phyloP scores from a whole-genome alignment of 2,113 vertebrate species.

The Spea multiplicata region DNA sequence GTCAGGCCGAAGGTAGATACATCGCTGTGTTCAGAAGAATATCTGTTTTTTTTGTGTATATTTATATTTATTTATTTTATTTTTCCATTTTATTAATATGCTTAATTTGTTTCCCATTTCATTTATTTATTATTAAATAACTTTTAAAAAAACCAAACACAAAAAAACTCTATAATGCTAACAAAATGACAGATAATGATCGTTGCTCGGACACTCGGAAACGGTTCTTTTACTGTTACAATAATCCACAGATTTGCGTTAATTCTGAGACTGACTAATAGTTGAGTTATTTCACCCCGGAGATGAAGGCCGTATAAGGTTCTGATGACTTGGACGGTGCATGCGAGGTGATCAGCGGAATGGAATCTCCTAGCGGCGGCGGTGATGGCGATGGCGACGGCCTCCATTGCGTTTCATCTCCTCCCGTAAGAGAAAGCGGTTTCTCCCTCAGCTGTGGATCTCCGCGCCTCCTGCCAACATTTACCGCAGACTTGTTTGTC shows the following conservation, averaged over 20 bases:
- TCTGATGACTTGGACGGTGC: neutral
- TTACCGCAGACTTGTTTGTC: conserved; percentile 22
- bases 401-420: neutral
- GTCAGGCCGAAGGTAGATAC: no score
- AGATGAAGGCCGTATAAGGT: conserved; percentile 22
- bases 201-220: neutral
- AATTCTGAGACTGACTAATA: conserved; percentile 11
- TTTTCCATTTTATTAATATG: no score
- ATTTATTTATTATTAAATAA: no score
- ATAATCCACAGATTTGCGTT: neutral
- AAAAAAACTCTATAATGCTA: no score
- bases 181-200: no score
- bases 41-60: no score
- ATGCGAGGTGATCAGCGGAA: conserved; percentile 12
- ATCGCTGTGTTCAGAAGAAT: no score
- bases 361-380: neutral
- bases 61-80: no score
- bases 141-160: no score
- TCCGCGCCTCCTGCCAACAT: neutral
- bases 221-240: neutral
- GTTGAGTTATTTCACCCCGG: neutral
- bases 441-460: neutral
- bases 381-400: neutral
- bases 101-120: no score
- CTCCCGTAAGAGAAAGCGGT: conserved; percentile 12